Conservation (phyloP, 2,797 vertebrate species). For the Kryptopterus vitreolus region DNA sequence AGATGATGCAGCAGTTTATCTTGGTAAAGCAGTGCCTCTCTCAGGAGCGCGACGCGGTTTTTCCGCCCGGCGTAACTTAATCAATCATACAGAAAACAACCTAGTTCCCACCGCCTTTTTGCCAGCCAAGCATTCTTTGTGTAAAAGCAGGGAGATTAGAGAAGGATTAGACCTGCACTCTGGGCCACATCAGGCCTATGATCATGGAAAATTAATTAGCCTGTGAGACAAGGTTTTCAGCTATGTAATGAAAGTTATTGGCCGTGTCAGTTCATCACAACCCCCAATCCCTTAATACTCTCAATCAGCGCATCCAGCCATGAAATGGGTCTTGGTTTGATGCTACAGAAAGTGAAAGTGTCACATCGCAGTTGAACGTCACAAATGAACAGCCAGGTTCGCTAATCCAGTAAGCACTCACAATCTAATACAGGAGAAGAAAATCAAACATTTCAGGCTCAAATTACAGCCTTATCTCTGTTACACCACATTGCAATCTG, state of each 20-base stretch:
- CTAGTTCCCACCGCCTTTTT: not conserved
- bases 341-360: slow-evolving; percentile 64
- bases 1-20: slow-evolving; percentile 37
- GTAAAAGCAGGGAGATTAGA: slow-evolving; percentile 50
- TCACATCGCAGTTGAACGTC: slow-evolving; percentile 51
- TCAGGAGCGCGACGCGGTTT: slow-evolving; percentile 52
- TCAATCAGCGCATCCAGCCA: slow-evolving; percentile 70
- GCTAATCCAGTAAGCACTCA: not conserved
- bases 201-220: slow-evolving; percentile 73
- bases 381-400: slow-evolving; percentile 3
- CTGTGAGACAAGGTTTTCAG: slow-evolving; percentile 71
- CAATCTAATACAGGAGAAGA: not conserved
- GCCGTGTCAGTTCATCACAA: slow-evolving; percentile 74
- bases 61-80: slow-evolving; percentile 56
- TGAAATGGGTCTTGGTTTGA: slow-evolving; percentile 77
- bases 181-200: slow-evolving; percentile 54
- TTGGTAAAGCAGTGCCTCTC: slow-evolving; percentile 14
- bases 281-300: slow-evolving; percentile 70
- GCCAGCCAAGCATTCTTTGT: slow-evolving; percentile 3
- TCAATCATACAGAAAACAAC: slow-evolving; percentile 17
- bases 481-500: not conserved
- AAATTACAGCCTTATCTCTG: not conserved
- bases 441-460: not conserved
- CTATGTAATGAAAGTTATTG: slow-evolving; percentile 78
- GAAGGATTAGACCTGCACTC: slow-evolving; percentile 31